Percentiles rank a stretch among this genome's conserved stretches.
phyloP scores from a whole-genome alignment of 2,113 vertebrate species.

The Catharus minimus region DNA sequence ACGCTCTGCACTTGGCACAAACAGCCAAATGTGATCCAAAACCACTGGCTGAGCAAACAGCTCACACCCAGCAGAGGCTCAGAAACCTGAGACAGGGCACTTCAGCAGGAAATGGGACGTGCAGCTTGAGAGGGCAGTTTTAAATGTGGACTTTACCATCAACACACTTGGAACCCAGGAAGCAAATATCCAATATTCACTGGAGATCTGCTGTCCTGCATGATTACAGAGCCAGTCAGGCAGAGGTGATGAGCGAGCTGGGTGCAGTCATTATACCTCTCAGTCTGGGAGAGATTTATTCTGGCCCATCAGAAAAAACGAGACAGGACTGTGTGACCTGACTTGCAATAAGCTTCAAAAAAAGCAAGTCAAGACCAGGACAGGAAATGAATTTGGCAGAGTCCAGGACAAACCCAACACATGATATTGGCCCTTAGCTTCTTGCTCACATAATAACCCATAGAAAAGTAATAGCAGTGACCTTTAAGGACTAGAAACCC shows the following conservation, averaged over 20 bases:
- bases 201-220: not conserved
- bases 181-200: not conserved
- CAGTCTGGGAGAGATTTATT: conserved; percentile 43
- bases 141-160: not conserved
- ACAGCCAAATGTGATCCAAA: not conserved
- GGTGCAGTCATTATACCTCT: not conserved
- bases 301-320: conserved; percentile 21
- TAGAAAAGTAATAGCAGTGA: not conserved
- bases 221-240: conserved; percentile 21
- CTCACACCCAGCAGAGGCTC: not conserved
- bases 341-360: conserved; percentile 38
- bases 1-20: not conserved
- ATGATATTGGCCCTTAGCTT: not conserved
- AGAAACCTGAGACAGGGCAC: not conserved
- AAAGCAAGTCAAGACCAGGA: not conserved
- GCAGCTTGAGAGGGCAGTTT: not conserved
- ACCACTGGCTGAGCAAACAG: not conserved
- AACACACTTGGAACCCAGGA: not conserved
- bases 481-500: not conserved
- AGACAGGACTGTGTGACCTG: conserved; percentile 43
- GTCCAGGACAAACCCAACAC: not conserved
- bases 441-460: not conserved
- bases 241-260: conserved; percentile 25
- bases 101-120: not conserved
- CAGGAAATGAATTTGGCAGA: not conserved